Conservation (phyloP, 2,888 invertebrate species). For the Micropterix aruncella region DNA sequence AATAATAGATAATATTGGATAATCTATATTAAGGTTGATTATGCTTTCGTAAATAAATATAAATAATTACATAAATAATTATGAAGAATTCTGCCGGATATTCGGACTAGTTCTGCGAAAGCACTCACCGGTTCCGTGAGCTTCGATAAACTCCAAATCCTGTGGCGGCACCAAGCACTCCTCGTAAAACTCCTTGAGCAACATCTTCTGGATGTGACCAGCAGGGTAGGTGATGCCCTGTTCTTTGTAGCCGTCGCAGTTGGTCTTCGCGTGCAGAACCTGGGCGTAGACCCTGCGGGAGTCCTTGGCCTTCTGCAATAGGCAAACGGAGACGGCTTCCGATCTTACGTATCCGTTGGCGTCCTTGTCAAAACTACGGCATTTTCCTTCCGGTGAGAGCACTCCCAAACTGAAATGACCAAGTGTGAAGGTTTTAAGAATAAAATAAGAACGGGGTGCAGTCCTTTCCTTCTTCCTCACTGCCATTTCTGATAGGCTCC, state of each 20-base stretch:
- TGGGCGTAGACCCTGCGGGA: slow-evolving; percentile 38
- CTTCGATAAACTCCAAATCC: slow-evolving; percentile 58
- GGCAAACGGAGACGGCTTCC: slow-evolving; percentile 45
- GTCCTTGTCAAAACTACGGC: slow-evolving; percentile 64
- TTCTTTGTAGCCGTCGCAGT: slow-evolving; percentile 47
- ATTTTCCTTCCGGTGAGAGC: slow-evolving; percentile 58
- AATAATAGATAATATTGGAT: too few relatives aligned
- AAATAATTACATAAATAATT: too few relatives aligned
- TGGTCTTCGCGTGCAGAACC: slow-evolving; percentile 45
- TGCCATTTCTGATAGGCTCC: too few relatives aligned
- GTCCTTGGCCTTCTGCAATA: slow-evolving; percentile 41
- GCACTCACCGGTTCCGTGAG: slow-evolving; percentile 51
- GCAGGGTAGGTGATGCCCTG: slow-evolving; percentile 38
- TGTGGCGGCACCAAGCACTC: slow-evolving; percentile 45
- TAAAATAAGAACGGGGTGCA: too few relatives aligned
- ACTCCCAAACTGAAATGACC: slow-evolving; percentile 42
- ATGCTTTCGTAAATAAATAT: too few relatives aligned
- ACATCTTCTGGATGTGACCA: slow-evolving; percentile 25
- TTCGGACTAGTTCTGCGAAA: too few relatives aligned
- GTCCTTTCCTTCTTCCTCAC: too few relatives aligned
- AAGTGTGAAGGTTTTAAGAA: too few relatives aligned
- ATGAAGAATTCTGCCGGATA: too few relatives aligned
- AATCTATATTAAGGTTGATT: too few relatives aligned
- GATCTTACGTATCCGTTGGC: slow-evolving; percentile 56
- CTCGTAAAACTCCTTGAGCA: slow-evolving; percentile 31